Evolutionary conservation across 2,113 vertebrate genomes (phyloP), one percentile per base, ranked within the genome.

Genomic region (Lucifuga dentata): DNA sequence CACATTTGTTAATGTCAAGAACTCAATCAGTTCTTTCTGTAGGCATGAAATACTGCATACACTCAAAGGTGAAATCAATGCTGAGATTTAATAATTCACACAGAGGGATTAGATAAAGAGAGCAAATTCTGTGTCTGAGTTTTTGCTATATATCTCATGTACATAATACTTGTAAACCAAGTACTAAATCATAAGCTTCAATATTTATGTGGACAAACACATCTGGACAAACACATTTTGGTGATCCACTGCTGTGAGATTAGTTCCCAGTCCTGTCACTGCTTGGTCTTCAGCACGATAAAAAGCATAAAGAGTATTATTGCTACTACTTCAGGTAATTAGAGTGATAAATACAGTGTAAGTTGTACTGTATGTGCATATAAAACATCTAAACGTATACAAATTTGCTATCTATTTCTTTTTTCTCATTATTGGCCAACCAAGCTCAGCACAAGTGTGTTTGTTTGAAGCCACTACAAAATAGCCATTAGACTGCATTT

Each of bases 1-100:
- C 36, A 46, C 52, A 7, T 71, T 65, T 69, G 39, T 78, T 65
- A 43, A 76, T 76, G 73, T 78, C 70, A 64, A 57, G 21, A 52
- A 66, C 67, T 73, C 51, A 73, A 67, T 68, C 38, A 15, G 8
- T 50, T 24, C 21, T 67, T 70, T 67, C 46, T 73, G 35, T 19
- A 8, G 51, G 39, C 68, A 26, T 58, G 71, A 73, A 79, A 59
- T 56, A 36, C 41, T 61, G 49, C 10, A 61, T 59, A 36, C 12
- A 15, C 49, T 75, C 64, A 50, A 33, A 59, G 26, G 1, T 8
- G 43, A 68, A 80, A 80, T 71, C 65, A 48, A 44, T 52, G 51
- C 36, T 36, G 44, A 33, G 40, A 44, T 83, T 35, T 43, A 65
- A 80, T 65, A 58, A 56, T 58, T 71, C 23, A 58, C 33, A 35